Percentiles rank a stretch among this genome's conserved stretches.
Evolutionary conservation across 2,888 invertebrate genomes (phyloP).

Genomic region (Allophyes oxyacanthae): DNA sequence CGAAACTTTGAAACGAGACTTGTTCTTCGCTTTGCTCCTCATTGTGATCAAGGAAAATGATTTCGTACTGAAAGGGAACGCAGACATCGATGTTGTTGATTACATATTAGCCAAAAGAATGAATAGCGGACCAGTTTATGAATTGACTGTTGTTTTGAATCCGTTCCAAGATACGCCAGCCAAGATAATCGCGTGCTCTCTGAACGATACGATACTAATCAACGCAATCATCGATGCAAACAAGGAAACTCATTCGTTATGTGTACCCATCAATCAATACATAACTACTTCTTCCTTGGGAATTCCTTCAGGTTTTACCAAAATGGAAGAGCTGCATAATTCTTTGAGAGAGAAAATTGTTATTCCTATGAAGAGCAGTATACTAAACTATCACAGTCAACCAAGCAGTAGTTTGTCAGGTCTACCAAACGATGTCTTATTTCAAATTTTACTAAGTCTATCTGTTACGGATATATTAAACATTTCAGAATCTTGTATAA

Average conservation of each 20-base stretch:
- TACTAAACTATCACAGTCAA: constrained; percentile 59
- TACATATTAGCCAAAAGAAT: constrained; percentile 36
- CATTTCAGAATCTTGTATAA: constrained; percentile 62
- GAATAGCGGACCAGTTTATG: constrained; percentile 44
- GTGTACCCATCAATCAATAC: constrained; percentile 55
- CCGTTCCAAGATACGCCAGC: constrained; percentile 53
- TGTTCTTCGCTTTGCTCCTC: constrained; percentile 68
- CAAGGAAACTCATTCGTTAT: constrained; percentile 60
- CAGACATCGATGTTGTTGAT: constrained; percentile 36
- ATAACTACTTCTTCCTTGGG: constrained; percentile 53
- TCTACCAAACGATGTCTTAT: constrained; percentile 62
- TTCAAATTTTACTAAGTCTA: constrained; percentile 60
- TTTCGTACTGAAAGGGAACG: constrained; percentile 57
- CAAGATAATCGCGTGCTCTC: constrained; percentile 57
- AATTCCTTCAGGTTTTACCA: constrained; percentile 54
- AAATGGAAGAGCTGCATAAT: constrained; percentile 50
- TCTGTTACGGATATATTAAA: constrained; percentile 61
- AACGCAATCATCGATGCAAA: constrained; percentile 58
- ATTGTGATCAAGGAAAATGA: constrained; percentile 69
- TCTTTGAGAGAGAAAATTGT: constrained; percentile 61
- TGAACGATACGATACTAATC: constrained; percentile 61
- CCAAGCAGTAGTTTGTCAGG: constrained; percentile 60
- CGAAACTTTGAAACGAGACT: constrained; percentile 67
- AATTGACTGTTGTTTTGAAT: constrained; percentile 57
- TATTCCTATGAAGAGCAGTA: constrained; percentile 59